Percentiles rank a stretch among this genome's conserved stretches.
Conservation (phyloP, 2,797 vertebrate genomes). For the Masticophis lateralis region DNA sequence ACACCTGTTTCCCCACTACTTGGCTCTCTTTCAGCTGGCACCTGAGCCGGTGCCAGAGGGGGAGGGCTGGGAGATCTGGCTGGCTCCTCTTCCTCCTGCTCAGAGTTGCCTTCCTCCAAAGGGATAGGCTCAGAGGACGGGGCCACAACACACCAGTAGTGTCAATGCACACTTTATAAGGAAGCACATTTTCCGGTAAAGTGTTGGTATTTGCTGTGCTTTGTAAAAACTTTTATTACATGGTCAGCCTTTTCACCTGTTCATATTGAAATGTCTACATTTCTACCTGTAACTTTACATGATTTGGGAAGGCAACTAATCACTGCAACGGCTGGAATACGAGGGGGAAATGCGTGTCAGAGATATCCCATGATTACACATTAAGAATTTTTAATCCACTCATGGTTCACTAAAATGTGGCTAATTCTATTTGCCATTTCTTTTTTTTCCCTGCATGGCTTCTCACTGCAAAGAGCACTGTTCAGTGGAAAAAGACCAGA, state of each 20-base stretch:
- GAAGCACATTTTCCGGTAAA: not conserved
- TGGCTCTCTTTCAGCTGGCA: no score
- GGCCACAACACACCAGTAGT: no score
- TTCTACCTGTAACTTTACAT: not conserved
- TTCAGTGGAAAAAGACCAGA: not conserved
- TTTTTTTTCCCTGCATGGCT: not conserved
- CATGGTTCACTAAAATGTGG: not conserved
- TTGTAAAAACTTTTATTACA: not conserved
- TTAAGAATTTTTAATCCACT: not conserved
- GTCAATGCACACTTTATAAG: not conserved
- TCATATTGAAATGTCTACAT: not conserved
- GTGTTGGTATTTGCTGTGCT: not conserved
- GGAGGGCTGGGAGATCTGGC: no score
- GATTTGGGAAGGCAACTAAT: not conserved
- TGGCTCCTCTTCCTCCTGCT: no score
- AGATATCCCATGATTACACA: not conserved
- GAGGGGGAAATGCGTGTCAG: not conserved
- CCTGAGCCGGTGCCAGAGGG: no score
- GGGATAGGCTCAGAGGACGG: no score
- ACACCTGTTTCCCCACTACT: no score
- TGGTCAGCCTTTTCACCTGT: not conserved
- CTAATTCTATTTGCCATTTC: no score
- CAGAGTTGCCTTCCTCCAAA: no score
- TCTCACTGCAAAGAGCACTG: not conserved
- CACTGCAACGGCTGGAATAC: not conserved